phyloP scores from a whole-genome alignment of 2,797 vertebrate species.

The Erethizon dorsatum region DNA sequence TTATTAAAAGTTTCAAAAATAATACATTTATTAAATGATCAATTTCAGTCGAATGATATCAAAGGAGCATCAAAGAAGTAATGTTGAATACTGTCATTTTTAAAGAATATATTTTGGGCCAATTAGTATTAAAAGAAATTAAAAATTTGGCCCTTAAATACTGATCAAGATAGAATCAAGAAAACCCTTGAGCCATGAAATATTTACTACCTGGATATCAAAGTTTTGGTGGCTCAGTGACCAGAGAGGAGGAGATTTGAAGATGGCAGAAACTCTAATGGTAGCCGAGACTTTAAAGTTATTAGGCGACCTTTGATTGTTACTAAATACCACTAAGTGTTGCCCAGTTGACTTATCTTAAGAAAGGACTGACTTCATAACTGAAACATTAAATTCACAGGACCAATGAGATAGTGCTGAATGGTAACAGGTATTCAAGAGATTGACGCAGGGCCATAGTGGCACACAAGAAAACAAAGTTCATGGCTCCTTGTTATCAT shows the following conservation, averaged over 20 bases:
- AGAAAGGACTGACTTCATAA: conserved; percentile 19
- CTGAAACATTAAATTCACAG: not conserved
- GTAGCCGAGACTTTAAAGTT: not conserved
- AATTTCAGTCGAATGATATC: not conserved
- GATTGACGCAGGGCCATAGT: not conserved
- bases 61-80: conserved; percentile 30
- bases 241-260: not conserved
- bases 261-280: conserved; percentile 55
- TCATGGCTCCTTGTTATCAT: not conserved
- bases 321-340: not conserved
- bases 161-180: conserved; percentile 25
- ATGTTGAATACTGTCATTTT: not conserved
- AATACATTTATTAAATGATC: not conserved
- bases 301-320: not conserved
- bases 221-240: conserved; percentile 32
- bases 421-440: conserved; percentile 30
- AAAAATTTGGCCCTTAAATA: conserved; percentile 36
- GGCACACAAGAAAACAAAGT: not conserved
- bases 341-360: not conserved
- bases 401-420: conserved; percentile 28
- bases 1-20: conserved; percentile 51
- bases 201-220: conserved; percentile 19
- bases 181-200: not conserved
- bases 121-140: conserved; percentile 51
- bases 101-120: not conserved